A percentile compares a stretch with the other conserved stretches of the same genome.
Conservation (phyloP, 2,888 invertebrate genomes). For the Macrosiphum euphorbiae region DNA sequence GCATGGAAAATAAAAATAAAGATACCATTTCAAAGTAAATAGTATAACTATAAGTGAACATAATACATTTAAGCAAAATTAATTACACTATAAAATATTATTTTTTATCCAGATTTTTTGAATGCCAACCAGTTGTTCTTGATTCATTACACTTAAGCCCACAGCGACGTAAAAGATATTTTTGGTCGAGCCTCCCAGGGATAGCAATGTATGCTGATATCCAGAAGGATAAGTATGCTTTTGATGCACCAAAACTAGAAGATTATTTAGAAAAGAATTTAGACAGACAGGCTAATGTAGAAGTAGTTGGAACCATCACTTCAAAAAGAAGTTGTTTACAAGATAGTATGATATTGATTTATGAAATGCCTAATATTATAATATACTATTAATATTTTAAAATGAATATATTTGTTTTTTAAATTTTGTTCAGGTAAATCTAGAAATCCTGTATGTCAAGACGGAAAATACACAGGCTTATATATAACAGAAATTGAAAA, state of each 20-base stretch:
- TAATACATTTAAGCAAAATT: no score
- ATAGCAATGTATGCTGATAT: conserved; percentile 66
- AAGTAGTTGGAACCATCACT: no score
- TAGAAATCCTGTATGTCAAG: no score
- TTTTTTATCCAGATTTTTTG: conserved; percentile 69
- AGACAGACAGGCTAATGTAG: no score
- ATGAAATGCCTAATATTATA: no score
- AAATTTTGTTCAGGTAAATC: no score
- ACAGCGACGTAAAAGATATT: conserved; percentile 73
- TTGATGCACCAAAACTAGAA: conserved; percentile 67
- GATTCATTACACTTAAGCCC: conserved; percentile 74
- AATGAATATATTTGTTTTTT: no score
- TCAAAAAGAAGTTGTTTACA: no score
- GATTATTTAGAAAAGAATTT: conserved; percentile 70
- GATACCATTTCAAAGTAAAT: conserved; percentile 71
- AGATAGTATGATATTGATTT: no score
- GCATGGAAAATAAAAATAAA: conserved; percentile 72
- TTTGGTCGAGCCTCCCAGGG: conserved; percentile 75
- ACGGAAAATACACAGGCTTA: no score
- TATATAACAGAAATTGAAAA: conserved; percentile 74
- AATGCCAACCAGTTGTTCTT: conserved; percentile 72
- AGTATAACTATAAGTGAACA: conserved; percentile 59
- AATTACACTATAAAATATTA: background rate
- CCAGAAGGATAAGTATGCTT: conserved; percentile 66
- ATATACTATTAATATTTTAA: no score